Conservation (phyloP, 2,888 invertebrate species). For the Hartigia nigra region DNA sequence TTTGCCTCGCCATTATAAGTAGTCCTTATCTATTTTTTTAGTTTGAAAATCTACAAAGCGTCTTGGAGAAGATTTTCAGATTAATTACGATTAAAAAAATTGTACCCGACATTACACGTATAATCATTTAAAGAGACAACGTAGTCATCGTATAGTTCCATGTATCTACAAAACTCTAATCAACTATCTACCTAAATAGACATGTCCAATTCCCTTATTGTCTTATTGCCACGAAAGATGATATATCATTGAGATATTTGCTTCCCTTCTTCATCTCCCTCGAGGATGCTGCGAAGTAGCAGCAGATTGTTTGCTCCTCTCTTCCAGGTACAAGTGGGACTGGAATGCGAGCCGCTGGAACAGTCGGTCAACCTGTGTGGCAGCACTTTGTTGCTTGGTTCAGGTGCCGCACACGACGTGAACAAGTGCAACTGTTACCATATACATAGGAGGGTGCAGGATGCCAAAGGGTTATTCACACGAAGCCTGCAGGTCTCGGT, state of each 20-base stretch:
- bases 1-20: no score
- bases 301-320: not conserved
- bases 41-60: no score
- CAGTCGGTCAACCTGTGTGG: constrained; percentile 11
- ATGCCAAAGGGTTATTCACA: not conserved
- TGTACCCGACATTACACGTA: not conserved
- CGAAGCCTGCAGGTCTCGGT: not conserved
- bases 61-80: no score
- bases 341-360: constrained; percentile 4
- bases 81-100: not conserved
- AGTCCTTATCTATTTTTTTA: no score
- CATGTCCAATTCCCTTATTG: not conserved
- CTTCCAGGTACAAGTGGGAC: constrained; percentile 6
- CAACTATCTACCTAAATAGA: not conserved
- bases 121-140: not conserved
- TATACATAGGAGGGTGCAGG: not conserved
- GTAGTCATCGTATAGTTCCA: no score
- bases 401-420: constrained; percentile 8
- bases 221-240: not conserved
- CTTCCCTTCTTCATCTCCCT: not conserved
- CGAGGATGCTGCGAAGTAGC: not conserved
- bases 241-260: not conserved
- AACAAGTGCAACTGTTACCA: constrained; percentile 2
- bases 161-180: not conserved
- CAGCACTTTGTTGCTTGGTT: not conserved